Base-by-base conservation (phyloP, 2,888 invertebrate genomes). In the Meliscaeva auricollis region DNA sequence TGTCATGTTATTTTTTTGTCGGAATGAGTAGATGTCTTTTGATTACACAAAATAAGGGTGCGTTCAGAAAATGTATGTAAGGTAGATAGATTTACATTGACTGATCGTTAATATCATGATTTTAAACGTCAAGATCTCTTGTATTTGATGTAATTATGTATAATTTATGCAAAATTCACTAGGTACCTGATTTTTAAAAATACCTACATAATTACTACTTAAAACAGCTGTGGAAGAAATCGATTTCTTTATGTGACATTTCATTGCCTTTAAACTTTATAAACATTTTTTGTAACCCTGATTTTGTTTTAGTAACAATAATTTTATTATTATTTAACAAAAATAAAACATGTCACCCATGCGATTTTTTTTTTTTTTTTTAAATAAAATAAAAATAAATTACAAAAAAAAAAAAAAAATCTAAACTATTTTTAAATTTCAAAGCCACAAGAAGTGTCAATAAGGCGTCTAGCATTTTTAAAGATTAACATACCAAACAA, bases 391-490 rank as follows among this genome's bases (percentile, higher is more conserved):
- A 30, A 11, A 60, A 41, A 38, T 22, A 26, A 30, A 30, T 30
- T 54, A 35, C 15, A 32, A 54, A 15, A 54, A 7, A 8, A 50
- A 20, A 22, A 22, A 22, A 50, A 17, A 46, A 46, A 64, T 26
- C 22, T 72, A 35, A 58, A 48, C 80, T 84, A 84, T 75, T 80
- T 84, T 60, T 32, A 66, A 58, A 54, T 41, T 56, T 74, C 70
- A 80, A 79, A 70, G 75, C 79, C 83, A 69, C 48, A 69, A 64
- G 44, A 56, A 46, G 52, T 70, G 66, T 66, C 66, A 38, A 66
- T 66, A 50, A n/a, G 30, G 30, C 0, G 20, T 50, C 22, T 32
- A 46, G 35, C 50, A 35, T 50, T 50, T 50, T 30, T 20, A 35
- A 20, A 66, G 35, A 66, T 32, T 35, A 20, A 66, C 35, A 20